Evolutionary conservation across 2,113 vertebrate genomes (phyloP).

Genomic region (Platycercus adscitus): DNA sequence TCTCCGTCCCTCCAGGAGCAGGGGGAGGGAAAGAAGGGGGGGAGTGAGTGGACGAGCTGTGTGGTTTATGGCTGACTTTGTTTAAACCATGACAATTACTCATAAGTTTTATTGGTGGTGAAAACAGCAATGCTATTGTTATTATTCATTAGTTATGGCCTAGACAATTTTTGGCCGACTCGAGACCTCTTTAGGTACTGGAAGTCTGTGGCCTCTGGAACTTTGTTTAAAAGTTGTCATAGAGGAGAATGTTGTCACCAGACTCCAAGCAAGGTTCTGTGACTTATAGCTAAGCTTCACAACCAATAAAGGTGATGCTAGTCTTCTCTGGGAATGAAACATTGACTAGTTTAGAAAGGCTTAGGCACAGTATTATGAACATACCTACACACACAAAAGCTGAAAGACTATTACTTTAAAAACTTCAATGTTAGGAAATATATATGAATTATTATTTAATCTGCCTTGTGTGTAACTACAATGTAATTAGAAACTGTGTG

Average conservation of each 20-base stretch:
- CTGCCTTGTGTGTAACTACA: background rate
- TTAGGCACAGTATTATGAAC: background rate
- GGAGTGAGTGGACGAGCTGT: too few relatives aligned
- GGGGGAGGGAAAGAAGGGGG: too few relatives aligned
- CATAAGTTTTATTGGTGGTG: background rate
- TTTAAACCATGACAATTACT: background rate
- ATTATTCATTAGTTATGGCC: background rate
- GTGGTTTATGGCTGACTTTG: too few relatives aligned
- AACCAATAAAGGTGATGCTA: background rate
- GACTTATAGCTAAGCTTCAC: slow-evolving; percentile 33
- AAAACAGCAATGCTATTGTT: background rate
- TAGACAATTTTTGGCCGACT: background rate
- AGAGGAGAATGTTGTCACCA: background rate
- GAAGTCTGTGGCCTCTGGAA: background rate
- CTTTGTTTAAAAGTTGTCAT: background rate
- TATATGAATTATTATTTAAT: background rate
- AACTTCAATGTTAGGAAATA: background rate
- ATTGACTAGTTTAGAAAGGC: background rate
- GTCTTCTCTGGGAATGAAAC: background rate
- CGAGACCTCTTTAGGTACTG: background rate
- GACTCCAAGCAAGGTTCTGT: background rate
- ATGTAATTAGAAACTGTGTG: background rate
- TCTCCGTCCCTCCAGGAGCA: too few relatives aligned
- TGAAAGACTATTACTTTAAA: background rate
- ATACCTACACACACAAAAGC: background rate